Evolutionary conservation across 2,113 vertebrate species (phyloP), one percentile per base, ranked within the genome.

Genomic region (Forbesichthys papilliferus): DNA sequence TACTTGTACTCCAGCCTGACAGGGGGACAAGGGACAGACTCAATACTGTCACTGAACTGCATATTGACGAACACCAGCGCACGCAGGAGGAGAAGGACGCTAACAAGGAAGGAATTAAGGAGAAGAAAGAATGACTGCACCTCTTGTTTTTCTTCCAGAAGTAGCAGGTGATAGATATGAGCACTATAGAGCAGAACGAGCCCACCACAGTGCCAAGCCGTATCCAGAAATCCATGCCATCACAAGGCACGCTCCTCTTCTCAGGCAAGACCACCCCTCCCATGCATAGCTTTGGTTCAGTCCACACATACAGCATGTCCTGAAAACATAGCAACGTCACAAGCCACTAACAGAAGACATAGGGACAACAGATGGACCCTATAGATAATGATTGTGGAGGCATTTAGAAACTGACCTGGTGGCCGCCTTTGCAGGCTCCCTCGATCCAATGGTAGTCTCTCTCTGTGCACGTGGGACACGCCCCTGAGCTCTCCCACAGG

Each of bases 81-180:
- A 56, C 3, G 20, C 9, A 14, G 34, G 33, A 4, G 9, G 14
- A 4, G 57, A 1, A 18, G 14, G 48, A 18, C 14, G 2, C 7
- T 56, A 27, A 20, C 6, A 34, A 59, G 57, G 52, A 54, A 53
- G 51, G 27, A 42, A 42, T 8, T 2, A 42, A 8, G 36, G 7
- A 42, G 36, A 42, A 42, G 36, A 42, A 4, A 42, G 36, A 42
- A 42, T 42, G 36, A 42, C 36, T 92, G 80, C 87, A 99, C 98
- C 96, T 95, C 82, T 97, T 95, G 82, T 98, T 99, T 79, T 98
- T 99, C 78, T 99, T 99, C 98, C 98, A 99, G 90, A 99, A 98
- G 88, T 98, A 98, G 84, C 95, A 99, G 68, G 95, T 98, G 81
- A 99, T 90, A 58, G 93, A 94, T 81, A 97, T 76, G 16, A 99